Conservation (phyloP, 2,113 vertebrate genomes). For the Pseudolaguvia tuberculata region DNA sequence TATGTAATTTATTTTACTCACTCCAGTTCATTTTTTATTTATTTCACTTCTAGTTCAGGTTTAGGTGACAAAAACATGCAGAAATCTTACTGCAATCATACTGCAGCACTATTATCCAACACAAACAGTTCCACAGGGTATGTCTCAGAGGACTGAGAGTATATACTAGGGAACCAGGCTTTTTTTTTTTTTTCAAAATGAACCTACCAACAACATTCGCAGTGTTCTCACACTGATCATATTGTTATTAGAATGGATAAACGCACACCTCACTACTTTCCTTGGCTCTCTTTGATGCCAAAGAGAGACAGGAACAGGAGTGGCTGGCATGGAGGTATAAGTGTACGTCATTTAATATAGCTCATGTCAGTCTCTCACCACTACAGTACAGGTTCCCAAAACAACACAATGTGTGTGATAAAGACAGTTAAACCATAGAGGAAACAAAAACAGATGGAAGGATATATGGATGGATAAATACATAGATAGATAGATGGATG, state of each 20-base stretch:
- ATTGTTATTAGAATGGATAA: neutral
- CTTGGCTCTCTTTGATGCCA: neutral
- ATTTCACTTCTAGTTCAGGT: neutral
- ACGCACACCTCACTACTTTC: neutral
- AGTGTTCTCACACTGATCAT: neutral
- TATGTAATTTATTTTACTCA: neutral
- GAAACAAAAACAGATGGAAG: too few relatives aligned
- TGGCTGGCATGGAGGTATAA: constrained; percentile 1
- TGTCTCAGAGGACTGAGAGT: neutral
- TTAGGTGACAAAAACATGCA: too few relatives aligned
- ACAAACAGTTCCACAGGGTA: neutral
- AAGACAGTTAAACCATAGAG: neutral
- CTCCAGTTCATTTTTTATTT: neutral
- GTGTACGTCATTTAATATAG: constrained; percentile 10
- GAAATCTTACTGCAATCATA: neutral
- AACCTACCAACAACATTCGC: neutral
- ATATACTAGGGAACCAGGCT: neutral
- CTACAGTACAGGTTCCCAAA: constrained; percentile 1
- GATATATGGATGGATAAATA: neutral
- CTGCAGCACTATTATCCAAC: neutral
- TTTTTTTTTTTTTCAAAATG: neutral
- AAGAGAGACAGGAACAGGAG: neutral
- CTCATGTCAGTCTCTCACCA: neutral
- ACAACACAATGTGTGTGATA: neutral
- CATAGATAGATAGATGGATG: neutral